Conservation (phyloP, 2,888 invertebrate genomes). For the Clivina fossor region DNA sequence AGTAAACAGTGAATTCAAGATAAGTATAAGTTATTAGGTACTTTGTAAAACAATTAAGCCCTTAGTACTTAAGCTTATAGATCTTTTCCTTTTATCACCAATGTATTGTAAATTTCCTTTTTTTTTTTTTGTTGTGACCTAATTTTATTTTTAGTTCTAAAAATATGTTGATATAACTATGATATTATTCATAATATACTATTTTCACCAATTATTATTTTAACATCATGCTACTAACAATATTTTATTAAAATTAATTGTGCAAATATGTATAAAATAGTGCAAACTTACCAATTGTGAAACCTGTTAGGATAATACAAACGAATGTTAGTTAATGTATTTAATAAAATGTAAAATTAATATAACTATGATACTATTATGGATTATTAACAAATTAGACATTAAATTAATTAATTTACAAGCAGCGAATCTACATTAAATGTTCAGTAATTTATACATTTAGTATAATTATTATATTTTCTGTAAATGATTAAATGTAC, state of each 20-base stretch:
- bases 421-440: conserved; percentile 1
- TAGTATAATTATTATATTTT: background rate
- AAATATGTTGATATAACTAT: no score
- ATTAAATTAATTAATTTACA: conserved; percentile 15
- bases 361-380: conserved; percentile 8
- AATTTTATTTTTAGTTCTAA: no score
- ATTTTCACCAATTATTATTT: no score
- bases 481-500: background rate
- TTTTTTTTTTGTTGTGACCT: no score
- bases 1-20: no score
- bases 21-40: no score
- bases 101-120: no score
- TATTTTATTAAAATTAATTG: conserved; percentile 16
- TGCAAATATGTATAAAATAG: conserved; percentile 6
- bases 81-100: no score
- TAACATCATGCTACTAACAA: no score
- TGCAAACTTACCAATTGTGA: conserved; percentile 41
- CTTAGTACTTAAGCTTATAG: no score
- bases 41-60: no score
- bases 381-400: conserved; percentile 5
- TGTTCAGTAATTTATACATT: background rate
- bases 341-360: conserved; percentile 17
- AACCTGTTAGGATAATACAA: conserved; percentile 38
- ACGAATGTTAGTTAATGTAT: conserved; percentile 32
- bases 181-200: no score